These are phyloP conservation scores for Mythimna vitellina DNA, from an alignment of 2,888 invertebrate species.

Conservation along the genomic window DNA sequence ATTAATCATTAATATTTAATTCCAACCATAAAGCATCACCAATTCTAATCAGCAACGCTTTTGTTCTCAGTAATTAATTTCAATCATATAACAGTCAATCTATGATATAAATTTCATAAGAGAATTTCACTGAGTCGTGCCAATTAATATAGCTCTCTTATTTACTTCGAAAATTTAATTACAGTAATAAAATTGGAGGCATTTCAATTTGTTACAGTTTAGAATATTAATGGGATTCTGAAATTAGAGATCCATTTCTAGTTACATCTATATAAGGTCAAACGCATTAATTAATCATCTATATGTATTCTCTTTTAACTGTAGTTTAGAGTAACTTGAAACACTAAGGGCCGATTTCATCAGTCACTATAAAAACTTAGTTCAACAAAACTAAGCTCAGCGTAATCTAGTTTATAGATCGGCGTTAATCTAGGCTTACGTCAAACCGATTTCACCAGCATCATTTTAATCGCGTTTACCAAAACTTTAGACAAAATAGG, in stretches of 20 bases:
- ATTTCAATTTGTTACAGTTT: conserved; percentile 18
- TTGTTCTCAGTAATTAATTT: conserved; percentile 58
- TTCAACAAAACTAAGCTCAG: no score
- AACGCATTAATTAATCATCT: neutral
- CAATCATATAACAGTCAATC: conserved; percentile 49
- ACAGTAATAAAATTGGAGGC: conserved; percentile 44
- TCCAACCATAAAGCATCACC: conserved; percentile 30
- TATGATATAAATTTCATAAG: conserved; percentile 32
- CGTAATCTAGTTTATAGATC: no score
- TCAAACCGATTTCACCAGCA: no score
- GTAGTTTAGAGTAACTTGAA: neutral
- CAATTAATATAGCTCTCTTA: conserved; percentile 54
- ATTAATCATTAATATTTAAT: conserved; percentile 2
- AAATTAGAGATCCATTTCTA: conserved; percentile 6
- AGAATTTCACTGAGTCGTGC: conserved; percentile 39
- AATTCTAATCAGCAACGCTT: conserved; percentile 50
- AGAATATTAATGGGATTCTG: conserved; percentile 1
- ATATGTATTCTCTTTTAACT: neutral
- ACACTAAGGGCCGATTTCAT: no score
- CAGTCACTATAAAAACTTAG: no score
- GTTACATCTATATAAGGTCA: neutral
- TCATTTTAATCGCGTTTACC: no score
- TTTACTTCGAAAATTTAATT: conserved; percentile 51
- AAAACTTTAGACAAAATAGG: no score
- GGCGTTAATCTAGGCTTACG: no score